phyloP scores from a whole-genome alignment of 1,140 invertebrate species.

The Copidosoma floridanum region DNA sequence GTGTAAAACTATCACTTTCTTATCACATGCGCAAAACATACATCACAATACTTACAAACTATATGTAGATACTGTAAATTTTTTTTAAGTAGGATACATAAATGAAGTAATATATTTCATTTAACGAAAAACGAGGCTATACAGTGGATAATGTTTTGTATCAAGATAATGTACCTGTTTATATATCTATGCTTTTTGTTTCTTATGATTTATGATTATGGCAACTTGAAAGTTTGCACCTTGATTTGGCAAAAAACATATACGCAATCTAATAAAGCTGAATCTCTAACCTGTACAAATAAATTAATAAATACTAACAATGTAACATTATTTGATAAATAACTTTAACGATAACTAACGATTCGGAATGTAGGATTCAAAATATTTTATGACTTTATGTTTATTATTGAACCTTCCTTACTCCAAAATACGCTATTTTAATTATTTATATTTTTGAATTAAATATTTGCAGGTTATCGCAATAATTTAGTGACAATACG shows the following conservation, averaged over 20 bases:
- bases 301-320: slow-evolving; percentile 21
- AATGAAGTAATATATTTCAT: neutral
- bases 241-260: slow-evolving; percentile 14
- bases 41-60: slow-evolving; percentile 17
- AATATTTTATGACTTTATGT: slow-evolving; percentile 8
- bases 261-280: slow-evolving; percentile 9
- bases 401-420: neutral
- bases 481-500: too few species aligned
- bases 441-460: neutral
- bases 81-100: slow-evolving; percentile 5
- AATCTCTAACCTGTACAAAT: slow-evolving; percentile 21
- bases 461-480: too few species aligned
- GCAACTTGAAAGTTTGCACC: slow-evolving; percentile 24
- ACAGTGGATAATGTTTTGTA: neutral
- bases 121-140: neutral
- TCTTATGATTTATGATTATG: slow-evolving; percentile 9
- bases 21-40: slow-evolving; percentile 20
- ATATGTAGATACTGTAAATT: slow-evolving; percentile 8
- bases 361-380: slow-evolving; percentile 15
- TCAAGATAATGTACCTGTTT: neutral
- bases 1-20: slow-evolving; percentile 17
- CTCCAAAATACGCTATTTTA: neutral
- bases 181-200: neutral
- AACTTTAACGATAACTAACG: slow-evolving; percentile 12
- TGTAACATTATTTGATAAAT: slow-evolving; percentile 1